phyloP scores from a whole-genome alignment of 2,888 invertebrate genomes.

The Erpobdella octoculata region DNA sequence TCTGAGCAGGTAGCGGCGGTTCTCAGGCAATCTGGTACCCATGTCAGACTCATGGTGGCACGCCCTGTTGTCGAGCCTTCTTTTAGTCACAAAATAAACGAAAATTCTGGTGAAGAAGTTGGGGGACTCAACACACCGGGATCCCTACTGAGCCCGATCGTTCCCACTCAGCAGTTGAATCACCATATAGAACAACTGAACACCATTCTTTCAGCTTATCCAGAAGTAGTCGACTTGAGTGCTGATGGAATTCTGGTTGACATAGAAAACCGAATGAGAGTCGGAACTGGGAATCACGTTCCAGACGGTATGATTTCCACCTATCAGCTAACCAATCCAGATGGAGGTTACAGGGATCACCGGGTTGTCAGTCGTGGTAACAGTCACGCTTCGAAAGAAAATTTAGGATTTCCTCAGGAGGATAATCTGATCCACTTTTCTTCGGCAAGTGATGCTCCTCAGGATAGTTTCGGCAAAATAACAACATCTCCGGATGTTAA shows the following conservation, averaged over 20 bases:
- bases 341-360: not conserved
- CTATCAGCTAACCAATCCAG: not conserved
- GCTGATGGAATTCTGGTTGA: not conserved
- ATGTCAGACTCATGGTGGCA: conserved; percentile 87
- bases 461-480: too few relatives aligned
- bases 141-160: conserved; percentile 47
- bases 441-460: too few relatives aligned
- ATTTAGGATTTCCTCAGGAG: too few relatives aligned
- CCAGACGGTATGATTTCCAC: not conserved
- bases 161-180: conserved; percentile 77
- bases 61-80: conserved; percentile 55
- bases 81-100: not conserved
- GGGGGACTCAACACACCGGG: not conserved
- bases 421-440: too few relatives aligned
- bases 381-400: too few relatives aligned
- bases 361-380: not conserved
- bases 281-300: not conserved
- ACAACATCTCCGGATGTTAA: too few relatives aligned
- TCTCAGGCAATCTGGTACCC: conserved; percentile 84
- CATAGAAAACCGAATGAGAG: not conserved
- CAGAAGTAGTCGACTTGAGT: conserved; percentile 7
- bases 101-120: not conserved
- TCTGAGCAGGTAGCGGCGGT: conserved; percentile 90
- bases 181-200: conserved; percentile 62
- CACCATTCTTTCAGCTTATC: conserved; percentile 29